Percentiles rank a stretch among this genome's conserved stretches.
These are phyloP conservation scores for Discoglossus pictus DNA, from an alignment of 2,797 vertebrate genomes.

Conservation along the genomic window DNA sequence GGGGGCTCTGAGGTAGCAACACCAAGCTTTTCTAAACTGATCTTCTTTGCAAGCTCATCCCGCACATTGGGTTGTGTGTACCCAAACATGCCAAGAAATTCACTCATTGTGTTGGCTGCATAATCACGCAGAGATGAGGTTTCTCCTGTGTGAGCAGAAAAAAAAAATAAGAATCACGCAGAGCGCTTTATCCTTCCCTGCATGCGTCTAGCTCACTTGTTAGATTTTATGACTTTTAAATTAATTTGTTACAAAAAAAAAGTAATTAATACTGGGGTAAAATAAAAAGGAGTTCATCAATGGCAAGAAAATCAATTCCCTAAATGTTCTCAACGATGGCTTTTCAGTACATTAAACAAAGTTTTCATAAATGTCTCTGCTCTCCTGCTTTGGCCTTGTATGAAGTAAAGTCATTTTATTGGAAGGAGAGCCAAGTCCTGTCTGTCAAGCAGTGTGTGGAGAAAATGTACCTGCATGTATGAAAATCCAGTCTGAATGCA, in stretches of 20 bases:
- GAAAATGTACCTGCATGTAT: slow-evolving; percentile 50
- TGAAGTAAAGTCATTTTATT: slow-evolving; percentile 74
- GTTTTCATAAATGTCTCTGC: slow-evolving; percentile 82
- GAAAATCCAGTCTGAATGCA: too few relatives aligned
- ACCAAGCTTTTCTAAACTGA: slow-evolving; percentile 93
- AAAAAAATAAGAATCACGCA: slow-evolving; percentile 52
- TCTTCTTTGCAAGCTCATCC: slow-evolving; percentile 94
- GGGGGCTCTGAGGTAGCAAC: slow-evolving; percentile 83
- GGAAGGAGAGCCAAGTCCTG: slow-evolving; percentile 66
- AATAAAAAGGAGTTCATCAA: slow-evolving; percentile 86
- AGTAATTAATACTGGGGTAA: slow-evolving; percentile 72
- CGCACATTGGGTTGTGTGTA: slow-evolving; percentile 94
- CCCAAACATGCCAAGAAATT: slow-evolving; percentile 97
- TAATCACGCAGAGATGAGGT: slow-evolving; percentile 89
- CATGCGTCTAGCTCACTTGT: slow-evolving; percentile 77
- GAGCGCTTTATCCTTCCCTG: slow-evolving; percentile 66
- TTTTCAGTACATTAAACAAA: slow-evolving; percentile 89
- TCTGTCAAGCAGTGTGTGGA: slow-evolving; percentile 48
- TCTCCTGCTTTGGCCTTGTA: slow-evolving; percentile 75
- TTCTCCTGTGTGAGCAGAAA: slow-evolving; percentile 76
- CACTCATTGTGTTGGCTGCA: slow-evolving; percentile 97
- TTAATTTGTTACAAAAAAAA: slow-evolving; percentile 82
- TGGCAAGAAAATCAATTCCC: slow-evolving; percentile 86
- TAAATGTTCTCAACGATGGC: slow-evolving; percentile 85
- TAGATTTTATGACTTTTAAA: slow-evolving; percentile 84